These are phyloP conservation scores for Hyalella azteca DNA, from an alignment of 2,888 invertebrate genomes.

Conservation along the genomic window DNA sequence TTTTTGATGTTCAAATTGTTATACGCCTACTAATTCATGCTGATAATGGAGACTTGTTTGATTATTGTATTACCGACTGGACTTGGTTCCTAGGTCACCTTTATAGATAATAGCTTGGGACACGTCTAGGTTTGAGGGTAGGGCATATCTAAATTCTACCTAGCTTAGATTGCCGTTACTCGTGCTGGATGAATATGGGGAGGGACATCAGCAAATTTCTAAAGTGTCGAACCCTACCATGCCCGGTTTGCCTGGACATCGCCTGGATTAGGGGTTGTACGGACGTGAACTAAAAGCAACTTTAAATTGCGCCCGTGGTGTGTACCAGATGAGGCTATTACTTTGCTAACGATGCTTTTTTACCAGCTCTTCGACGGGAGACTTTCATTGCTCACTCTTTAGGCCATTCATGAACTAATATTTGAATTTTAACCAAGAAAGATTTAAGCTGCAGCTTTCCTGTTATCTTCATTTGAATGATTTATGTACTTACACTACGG, in stretches of 20 bases:
- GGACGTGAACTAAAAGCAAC: too few species aligned
- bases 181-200: too few species aligned
- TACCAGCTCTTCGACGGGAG: too few species aligned
- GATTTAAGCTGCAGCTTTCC: neutral
- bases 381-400: too few species aligned
- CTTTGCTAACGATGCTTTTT: too few species aligned
- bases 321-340: too few species aligned
- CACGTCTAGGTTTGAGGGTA: neutral
- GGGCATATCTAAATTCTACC: neutral
- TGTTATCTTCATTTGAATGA: neutral
- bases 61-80: conserved; percentile 33
- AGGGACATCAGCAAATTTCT: too few species aligned
- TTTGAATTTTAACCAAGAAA: neutral
- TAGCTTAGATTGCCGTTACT: conserved; percentile 21
- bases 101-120: conserved; percentile 31
- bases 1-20: conserved; percentile 37
- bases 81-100: conserved; percentile 13
- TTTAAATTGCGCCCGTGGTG: too few species aligned
- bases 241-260: too few species aligned
- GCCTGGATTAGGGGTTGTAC: too few species aligned
- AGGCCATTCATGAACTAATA: too few species aligned
- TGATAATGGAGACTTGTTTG: conserved; percentile 17
- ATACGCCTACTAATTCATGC: conserved; percentile 29
- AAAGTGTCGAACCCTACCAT: too few species aligned
- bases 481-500: conserved; percentile 21